Percentiles rank a stretch among this genome's conserved stretches.
Conservation (phyloP, 2,113 vertebrate genomes). For the Microtus ochrogaster region DNA sequence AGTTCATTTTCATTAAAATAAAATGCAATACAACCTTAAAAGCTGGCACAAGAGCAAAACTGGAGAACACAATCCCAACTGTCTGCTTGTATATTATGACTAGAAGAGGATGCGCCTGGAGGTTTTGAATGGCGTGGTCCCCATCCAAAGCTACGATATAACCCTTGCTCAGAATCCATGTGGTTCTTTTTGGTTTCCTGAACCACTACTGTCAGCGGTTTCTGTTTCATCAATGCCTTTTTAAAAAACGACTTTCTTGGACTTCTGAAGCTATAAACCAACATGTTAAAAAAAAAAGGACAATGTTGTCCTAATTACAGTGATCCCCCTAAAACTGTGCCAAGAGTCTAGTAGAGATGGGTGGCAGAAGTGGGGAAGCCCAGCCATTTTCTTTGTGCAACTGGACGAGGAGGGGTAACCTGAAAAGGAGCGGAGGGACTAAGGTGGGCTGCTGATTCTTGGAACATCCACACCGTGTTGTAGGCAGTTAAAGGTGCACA, state of each 20-base stretch:
- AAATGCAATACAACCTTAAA: not conserved
- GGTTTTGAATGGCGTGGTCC: not conserved
- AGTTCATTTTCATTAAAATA: not conserved
- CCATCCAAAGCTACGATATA: not conserved
- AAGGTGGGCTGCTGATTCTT: not conserved
- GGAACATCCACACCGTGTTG: not conserved
- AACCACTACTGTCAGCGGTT: not conserved
- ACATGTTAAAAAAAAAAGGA: not conserved
- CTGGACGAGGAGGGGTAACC: not conserved
- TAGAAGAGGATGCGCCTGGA: not conserved
- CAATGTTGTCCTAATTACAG: not conserved
- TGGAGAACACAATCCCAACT: too few species aligned
- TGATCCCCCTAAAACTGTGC: not conserved
- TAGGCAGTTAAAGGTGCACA: too few species aligned
- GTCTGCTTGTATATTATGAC: not conserved
- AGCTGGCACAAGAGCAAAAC: not conserved
- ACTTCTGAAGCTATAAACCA: conserved; percentile 22
- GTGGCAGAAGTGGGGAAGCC: not conserved
- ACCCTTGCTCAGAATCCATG: not conserved
- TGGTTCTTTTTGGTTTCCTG: not conserved
- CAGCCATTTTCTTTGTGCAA: not conserved
- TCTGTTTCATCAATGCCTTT: not conserved
- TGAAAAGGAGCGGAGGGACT: not conserved
- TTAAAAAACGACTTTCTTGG: not conserved
- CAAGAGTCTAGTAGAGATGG: not conserved